Evolutionary conservation across 2,888 invertebrate genomes (phyloP).

Genomic region (Amphipoea lucens): DNA sequence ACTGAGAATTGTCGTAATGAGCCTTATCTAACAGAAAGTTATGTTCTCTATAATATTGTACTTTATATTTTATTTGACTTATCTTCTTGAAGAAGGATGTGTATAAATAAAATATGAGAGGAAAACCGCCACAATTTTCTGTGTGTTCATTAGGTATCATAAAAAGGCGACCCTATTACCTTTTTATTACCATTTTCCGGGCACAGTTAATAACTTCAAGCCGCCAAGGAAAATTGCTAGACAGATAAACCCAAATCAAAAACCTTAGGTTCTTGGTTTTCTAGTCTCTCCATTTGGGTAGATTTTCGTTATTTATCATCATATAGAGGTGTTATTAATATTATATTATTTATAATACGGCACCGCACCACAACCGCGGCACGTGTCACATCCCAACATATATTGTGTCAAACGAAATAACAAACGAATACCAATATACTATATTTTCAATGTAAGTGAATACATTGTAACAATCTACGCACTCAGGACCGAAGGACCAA

Average conservation of each 20-base stretch:
- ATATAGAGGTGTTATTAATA: too few species aligned
- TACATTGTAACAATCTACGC: too few species aligned
- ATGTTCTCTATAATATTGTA: slow-evolving; percentile 48
- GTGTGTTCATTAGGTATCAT: neutral
- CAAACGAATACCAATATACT: too few species aligned
- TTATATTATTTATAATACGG: too few species aligned
- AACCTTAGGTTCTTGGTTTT: neutral
- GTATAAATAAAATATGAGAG: slow-evolving; percentile 12
- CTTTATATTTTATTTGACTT: slow-evolving; percentile 35
- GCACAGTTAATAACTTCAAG: neutral
- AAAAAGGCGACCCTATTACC: neutral
- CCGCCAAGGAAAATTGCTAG: neutral
- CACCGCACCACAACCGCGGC: too few species aligned
- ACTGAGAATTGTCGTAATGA: slow-evolving; percentile 61
- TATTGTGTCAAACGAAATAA: too few species aligned
- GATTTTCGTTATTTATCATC: too few species aligned
- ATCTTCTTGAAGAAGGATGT: slow-evolving; percentile 1
- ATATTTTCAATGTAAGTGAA: too few species aligned
- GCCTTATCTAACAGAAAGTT: slow-evolving; percentile 54
- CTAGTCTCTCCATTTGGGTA: neutral
- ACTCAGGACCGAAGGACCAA: too few species aligned
- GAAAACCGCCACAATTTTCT: neutral
- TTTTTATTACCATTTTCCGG: slow-evolving; percentile 5
- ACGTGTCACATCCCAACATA: too few species aligned
- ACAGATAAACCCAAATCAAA: neutral